These are phyloP conservation scores for Latrodectus elegans DNA, from an alignment of 2,888 invertebrate species.

Conservation along the genomic window DNA sequence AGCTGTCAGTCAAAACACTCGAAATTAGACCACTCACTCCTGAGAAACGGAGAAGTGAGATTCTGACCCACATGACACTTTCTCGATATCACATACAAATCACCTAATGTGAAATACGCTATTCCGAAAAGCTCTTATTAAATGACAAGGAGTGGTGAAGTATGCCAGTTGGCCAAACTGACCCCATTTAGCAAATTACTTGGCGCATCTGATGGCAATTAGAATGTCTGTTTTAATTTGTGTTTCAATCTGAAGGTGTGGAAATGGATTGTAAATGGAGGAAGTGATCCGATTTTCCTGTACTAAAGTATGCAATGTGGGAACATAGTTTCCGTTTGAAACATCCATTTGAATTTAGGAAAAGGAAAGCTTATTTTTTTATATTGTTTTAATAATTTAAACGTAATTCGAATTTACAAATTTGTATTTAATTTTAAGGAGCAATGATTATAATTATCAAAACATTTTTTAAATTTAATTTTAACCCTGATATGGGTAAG, in stretches of 20 bases:
- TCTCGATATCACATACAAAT: not conserved
- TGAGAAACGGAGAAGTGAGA: not conserved
- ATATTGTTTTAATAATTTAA: no score
- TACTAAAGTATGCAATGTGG: no score
- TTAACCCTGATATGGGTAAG: no score
- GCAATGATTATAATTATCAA: no score
- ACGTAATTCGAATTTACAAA: no score
- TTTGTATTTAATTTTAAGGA: no score
- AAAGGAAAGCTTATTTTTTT: no score
- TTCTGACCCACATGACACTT: not conserved
- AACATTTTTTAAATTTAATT: no score
- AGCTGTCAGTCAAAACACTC: no score
- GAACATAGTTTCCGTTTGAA: not conserved
- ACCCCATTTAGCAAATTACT: not conserved
- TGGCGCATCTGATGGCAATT: not conserved
- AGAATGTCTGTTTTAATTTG: not conserved
- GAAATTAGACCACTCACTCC: no score
- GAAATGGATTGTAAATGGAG: not conserved
- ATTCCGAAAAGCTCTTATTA: not conserved
- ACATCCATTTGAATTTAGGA: not conserved
- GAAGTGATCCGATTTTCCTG: not conserved
- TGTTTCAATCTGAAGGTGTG: not conserved
- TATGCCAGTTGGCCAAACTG: not conserved
- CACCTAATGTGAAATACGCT: not conserved
- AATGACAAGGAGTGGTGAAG: not conserved